Conservation (phyloP, 2,113 vertebrate species). For the Myodes glareolus region DNA sequence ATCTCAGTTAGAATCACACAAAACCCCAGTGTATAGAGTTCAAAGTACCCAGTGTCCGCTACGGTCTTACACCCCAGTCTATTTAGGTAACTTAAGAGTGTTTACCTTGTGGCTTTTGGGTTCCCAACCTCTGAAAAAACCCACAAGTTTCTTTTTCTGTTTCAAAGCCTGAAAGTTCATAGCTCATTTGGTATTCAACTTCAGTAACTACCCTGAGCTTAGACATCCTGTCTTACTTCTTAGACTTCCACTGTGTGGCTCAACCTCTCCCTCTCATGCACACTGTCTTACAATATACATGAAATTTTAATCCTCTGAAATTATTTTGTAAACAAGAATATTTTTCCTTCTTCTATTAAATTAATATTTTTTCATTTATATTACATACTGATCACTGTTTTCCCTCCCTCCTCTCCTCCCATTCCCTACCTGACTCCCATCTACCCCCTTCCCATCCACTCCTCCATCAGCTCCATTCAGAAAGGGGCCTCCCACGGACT, state of each 20-base stretch:
- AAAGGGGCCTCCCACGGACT: too few species aligned
- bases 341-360: background rate
- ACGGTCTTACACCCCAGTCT: background rate
- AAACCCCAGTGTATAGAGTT: background rate
- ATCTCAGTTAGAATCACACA: background rate
- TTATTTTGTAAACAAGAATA: conserved; percentile 54
- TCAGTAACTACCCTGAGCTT: conserved; percentile 2
- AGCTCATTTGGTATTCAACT: background rate
- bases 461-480: too few species aligned
- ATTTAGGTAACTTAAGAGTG: background rate
- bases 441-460: too few species aligned
- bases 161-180: conserved; percentile 31
- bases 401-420: too few species aligned
- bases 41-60: background rate
- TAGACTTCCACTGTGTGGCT: background rate
- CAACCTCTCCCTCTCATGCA: background rate
- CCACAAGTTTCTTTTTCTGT: background rate
- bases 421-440: too few species aligned
- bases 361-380: too few species aligned
- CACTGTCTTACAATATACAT: conserved; percentile 4
- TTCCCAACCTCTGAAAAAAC: background rate
- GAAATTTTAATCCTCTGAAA: conserved; percentile 45
- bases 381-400: too few species aligned
- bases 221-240: conserved; percentile 35
- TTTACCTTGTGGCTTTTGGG: background rate